Evolutionary conservation across 2,888 invertebrate species (phyloP).

Genomic region (Cyclophora albipunctata): DNA sequence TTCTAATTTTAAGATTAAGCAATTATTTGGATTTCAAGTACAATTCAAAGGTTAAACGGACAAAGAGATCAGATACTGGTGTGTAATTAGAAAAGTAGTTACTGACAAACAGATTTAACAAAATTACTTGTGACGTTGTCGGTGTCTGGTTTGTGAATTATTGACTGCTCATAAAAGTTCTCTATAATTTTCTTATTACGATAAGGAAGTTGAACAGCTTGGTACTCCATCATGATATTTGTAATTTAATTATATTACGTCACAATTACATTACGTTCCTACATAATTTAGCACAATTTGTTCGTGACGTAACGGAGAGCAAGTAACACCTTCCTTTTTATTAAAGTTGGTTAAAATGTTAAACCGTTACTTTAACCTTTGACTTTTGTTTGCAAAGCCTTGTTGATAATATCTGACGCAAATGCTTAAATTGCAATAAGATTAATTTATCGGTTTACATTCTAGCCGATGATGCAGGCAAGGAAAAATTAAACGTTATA

Average conservation of each 20-base stretch:
- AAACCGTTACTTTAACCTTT: constrained; percentile 24
- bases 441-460: neutral
- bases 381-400: constrained; percentile 24
- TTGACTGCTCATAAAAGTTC: too few relatives aligned
- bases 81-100: too few relatives aligned
- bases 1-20: too few relatives aligned
- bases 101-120: too few relatives aligned
- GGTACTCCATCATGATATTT: constrained; percentile 13
- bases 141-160: too few relatives aligned
- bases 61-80: too few relatives aligned
- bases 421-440: constrained; percentile 18
- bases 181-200: too few relatives aligned
- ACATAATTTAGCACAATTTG: constrained; percentile 12
- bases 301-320: constrained; percentile 22
- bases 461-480: neutral
- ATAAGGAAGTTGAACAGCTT: too few relatives aligned
- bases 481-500: constrained; percentile 1
- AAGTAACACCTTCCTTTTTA: constrained; percentile 9
- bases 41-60: constrained; percentile 1
- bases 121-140: too few relatives aligned
- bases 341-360: constrained; percentile 20
- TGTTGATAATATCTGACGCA: constrained; percentile 35
- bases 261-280: constrained; percentile 16
- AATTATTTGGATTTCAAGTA: too few relatives aligned
- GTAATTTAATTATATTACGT: constrained; percentile 6